Evolutionary conservation across 30 jellyfish, hydroid and myxozoan genomes (phyloP).

Genomic region (Sanderia malayensis): DNA sequence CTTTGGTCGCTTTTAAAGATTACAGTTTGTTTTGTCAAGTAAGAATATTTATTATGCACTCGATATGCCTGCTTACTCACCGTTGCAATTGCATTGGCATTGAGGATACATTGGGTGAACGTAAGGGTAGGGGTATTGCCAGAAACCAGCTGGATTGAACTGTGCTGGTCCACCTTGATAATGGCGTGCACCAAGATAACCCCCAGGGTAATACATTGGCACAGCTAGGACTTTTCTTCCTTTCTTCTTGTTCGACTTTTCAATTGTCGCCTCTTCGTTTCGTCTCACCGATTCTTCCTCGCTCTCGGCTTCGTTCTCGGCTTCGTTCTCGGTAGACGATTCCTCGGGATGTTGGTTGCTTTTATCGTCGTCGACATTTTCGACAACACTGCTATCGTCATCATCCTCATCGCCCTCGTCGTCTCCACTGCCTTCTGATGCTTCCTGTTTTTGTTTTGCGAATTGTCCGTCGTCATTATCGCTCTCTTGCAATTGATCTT

Average conservation of each 20-base stretch:
- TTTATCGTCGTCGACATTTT: slow-evolving; percentile 6
- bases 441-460: slow-evolving; percentile 38
- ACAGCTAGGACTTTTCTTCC: slow-evolving; percentile 23
- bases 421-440: slow-evolving; percentile 5
- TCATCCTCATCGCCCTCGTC: slow-evolving; percentile 23
- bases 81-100: slow-evolving; percentile 44
- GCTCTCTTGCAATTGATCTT: slow-evolving; percentile 72
- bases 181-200: slow-evolving; percentile 19
- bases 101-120: slow-evolving; percentile 88
- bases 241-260: slow-evolving; percentile 10
- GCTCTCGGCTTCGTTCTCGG: slow-evolving; percentile 28
- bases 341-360: slow-evolving; percentile 46
- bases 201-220: slow-evolving; percentile 55
- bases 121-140: slow-evolving; percentile 97
- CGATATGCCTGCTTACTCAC: too few species aligned
- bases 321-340: slow-evolving; percentile 18
- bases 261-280: slow-evolving; percentile 44
- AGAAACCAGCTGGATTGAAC: slow-evolving; percentile 83
- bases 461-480: slow-evolving; percentile 41
- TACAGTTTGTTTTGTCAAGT: too few species aligned
- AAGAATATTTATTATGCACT: too few species aligned
- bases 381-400: neutral
- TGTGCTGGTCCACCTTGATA: slow-evolving; percentile 61
- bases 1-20: too few species aligned
- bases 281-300: slow-evolving; percentile 41